These are phyloP conservation scores for Grus americana DNA, from an alignment of 2,113 vertebrate species.

Conservation along the genomic window DNA sequence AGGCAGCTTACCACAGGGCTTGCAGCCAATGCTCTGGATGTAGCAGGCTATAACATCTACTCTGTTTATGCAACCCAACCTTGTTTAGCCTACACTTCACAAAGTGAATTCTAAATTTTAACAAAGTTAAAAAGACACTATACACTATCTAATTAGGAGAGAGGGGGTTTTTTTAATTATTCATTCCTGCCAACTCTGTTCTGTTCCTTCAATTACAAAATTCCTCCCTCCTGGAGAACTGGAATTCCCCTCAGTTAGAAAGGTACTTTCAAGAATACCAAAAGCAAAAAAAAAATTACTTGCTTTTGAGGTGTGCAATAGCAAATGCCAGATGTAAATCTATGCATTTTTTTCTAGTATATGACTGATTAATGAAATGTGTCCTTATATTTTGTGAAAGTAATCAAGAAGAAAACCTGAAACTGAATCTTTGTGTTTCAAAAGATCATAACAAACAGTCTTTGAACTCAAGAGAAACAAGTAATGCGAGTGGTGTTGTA, in stretches of 20 bases:
- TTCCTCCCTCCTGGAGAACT: conserved; percentile 19
- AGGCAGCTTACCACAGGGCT: conserved; percentile 27
- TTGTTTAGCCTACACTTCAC: conserved; percentile 45
- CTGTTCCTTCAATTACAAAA: conserved; percentile 32
- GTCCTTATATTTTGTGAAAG: conserved; percentile 61
- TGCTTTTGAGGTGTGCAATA: conserved; percentile 35
- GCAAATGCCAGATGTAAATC: conserved; percentile 57
- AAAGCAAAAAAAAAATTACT: neutral
- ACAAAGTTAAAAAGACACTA: neutral
- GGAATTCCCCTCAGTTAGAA: conserved; percentile 52
- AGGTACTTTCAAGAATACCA: conserved; percentile 49
- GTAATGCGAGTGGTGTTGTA: neutral
- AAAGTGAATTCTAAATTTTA: conserved; percentile 44
- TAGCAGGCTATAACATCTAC: neutral
- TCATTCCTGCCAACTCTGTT: conserved; percentile 26
- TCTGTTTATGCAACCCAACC: conserved; percentile 28
- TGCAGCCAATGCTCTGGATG: conserved; percentile 10
- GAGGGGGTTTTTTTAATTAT: neutral
- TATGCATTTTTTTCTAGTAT: conserved; percentile 16
- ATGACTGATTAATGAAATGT: conserved; percentile 65
- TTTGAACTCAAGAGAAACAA: conserved; percentile 42
- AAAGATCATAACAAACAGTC: conserved; percentile 26
- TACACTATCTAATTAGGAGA: neutral
- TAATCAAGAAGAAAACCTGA: conserved; percentile 43
- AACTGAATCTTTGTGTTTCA: conserved; percentile 48